phyloP scores from a whole-genome alignment of 30 jellyfish, hydroid and myxozoan species.

The Sanderia malayensis region DNA sequence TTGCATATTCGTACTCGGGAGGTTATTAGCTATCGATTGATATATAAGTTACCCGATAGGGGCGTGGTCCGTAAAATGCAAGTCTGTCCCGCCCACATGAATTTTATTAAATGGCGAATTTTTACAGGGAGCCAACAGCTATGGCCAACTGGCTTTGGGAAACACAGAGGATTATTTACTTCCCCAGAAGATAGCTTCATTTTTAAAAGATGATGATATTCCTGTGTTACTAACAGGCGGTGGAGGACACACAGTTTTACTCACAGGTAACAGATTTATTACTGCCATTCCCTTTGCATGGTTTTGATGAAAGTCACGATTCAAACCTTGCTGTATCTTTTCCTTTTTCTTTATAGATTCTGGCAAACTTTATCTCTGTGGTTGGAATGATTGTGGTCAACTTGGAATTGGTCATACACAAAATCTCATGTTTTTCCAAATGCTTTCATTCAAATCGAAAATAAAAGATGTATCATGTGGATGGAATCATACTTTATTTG shows the following conservation, averaged over 20 bases:
- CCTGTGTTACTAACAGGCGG: background rate
- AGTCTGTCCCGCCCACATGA: too few species aligned
- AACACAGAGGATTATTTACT: constrained; percentile 3
- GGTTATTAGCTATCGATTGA: too few species aligned
- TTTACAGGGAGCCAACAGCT: constrained; percentile 30
- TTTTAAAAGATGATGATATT: background rate
- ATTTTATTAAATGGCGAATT: too few species aligned
- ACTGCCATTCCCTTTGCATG: too few species aligned
- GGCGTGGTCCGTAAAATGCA: too few species aligned
- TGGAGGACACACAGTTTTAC: constrained; percentile 13
- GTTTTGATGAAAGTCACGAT: too few species aligned
- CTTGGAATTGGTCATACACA: background rate
- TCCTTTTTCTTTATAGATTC: background rate
- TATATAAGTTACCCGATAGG: too few species aligned
- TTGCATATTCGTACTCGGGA: too few species aligned
- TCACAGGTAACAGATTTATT: constrained; percentile 4
- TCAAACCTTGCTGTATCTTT: too few species aligned
- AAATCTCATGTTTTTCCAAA: background rate
- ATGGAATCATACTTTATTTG: constrained; percentile 22
- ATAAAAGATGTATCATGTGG: constrained; percentile 11
- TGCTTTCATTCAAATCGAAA: background rate
- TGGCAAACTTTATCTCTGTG: background rate
- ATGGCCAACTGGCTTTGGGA: constrained; percentile 33
- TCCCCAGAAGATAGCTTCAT: constrained; percentile 3
- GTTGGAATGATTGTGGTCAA: constrained; percentile 5